Conservation (phyloP, 35 echinoderm and acorn worm genomes). For the Lytechinus pictus region DNA sequence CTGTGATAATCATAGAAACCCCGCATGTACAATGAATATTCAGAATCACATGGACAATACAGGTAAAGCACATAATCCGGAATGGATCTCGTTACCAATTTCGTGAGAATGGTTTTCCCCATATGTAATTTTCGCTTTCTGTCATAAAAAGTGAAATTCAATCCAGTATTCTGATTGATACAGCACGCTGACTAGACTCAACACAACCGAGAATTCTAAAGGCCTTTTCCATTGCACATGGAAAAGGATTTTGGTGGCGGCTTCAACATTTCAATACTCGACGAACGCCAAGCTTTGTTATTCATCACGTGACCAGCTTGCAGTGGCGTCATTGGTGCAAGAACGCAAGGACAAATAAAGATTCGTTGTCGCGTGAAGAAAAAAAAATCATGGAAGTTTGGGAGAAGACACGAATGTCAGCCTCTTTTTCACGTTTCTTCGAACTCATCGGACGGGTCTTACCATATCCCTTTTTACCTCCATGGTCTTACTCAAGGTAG, state of each 20-base stretch:
- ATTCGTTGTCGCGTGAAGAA: neutral
- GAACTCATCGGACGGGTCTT: too few relatives aligned
- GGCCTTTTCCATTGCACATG: neutral
- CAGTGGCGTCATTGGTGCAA: neutral
- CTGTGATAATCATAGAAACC: neutral
- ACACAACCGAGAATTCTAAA: neutral
- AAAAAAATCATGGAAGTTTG: neutral
- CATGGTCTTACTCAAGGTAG: neutral
- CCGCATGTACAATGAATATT: neutral
- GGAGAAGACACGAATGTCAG: neutral
- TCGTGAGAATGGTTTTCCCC: constrained; percentile 9
- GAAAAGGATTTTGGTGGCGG: neutral
- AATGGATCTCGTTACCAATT: constrained; percentile 12
- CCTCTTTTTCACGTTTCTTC: neutral
- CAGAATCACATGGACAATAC: neutral
- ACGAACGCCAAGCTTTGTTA: neutral
- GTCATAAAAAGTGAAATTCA: constrained; percentile 6
- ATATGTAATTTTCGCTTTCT: neutral
- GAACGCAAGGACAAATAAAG: neutral
- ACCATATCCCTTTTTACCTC: neutral
- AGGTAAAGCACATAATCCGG: neutral
- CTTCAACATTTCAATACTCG: neutral
- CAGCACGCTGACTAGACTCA: neutral
- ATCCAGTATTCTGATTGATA: constrained; percentile 19
- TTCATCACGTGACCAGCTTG: neutral